Evolutionary conservation across 2,797 vertebrate genomes (phyloP).

Genomic region (Phoebastria nigripes): DNA sequence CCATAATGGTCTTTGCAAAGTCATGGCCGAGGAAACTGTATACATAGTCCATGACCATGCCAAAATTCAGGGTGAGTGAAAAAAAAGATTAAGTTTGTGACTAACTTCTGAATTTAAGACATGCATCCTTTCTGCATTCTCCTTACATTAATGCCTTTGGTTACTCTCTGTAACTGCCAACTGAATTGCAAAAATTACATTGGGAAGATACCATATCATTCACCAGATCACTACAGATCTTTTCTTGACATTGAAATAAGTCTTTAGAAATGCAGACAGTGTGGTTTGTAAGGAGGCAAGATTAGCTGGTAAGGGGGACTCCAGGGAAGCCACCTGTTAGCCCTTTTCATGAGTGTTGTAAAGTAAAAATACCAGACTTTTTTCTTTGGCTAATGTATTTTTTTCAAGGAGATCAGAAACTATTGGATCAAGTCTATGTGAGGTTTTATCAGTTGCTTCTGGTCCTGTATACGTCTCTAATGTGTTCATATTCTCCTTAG

Average conservation of each 20-base stretch:
- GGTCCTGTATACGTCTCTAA: not conserved
- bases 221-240: not conserved
- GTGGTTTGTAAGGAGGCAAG: not conserved
- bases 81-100: not conserved
- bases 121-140: not conserved
- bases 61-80: not conserved
- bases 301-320: not conserved
- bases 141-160: not conserved
- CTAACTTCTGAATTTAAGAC: not conserved
- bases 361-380: not conserved
- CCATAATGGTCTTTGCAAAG: not conserved
- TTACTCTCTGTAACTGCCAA: not conserved
- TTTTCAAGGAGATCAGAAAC: not conserved
- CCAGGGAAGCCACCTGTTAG: not conserved
- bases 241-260: not conserved
- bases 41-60: not conserved
- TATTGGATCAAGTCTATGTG: not conserved
- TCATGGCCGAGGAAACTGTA: accelerated
- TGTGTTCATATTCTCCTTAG: not conserved
- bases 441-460: not conserved
- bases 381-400: not conserved
- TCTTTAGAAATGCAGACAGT: not conserved
- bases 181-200: not conserved
- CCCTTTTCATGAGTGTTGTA: not conserved
- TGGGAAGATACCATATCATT: not conserved